Evolutionary conservation across 2,113 vertebrate species (phyloP), one percentile per base, ranked within the genome.

Genomic region (Progne subis): DNA sequence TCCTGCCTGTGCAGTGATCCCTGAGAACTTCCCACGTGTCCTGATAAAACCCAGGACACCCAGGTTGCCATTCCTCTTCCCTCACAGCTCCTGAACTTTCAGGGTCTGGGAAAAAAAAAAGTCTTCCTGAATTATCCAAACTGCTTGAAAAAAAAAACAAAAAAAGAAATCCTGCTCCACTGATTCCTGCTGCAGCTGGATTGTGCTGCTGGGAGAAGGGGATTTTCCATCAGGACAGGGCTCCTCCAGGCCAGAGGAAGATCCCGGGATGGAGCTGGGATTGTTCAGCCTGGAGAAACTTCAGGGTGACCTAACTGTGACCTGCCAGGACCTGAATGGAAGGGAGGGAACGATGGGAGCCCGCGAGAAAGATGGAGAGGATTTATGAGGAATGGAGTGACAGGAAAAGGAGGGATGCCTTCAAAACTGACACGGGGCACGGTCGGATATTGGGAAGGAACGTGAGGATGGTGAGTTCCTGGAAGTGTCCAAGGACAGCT

Each of bases 151-250:
- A 11, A 34, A n/a, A 10, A 11, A 47, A 47, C 7, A 14, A 43
- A 43, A 43, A 46, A 39, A 41, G 7, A 12, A 34, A 20, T 3
- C 17, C 32, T 9, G 72, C 31, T 18, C 37, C 2, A 0, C 6
- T 10, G 32, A 8, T 11, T 41, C 37, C 26, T 43, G 15, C 60
- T n/a, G 39, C 29, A 41, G 50, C 41, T 14, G 37, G 37, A 21
- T 9, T 41, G 79, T 31, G 61, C 49, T 75, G 34, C 61, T 31
- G 86, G 57, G 65, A 56, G 25, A 15, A 21, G n/a, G n/a, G n/a
- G 44, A 26, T 44, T 52, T 60, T 43, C 17, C 3, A 9, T 10
- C 82, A 70, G n/a, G 44, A 24, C 12, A 32, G 49, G 32, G 41
- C 29, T 50, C 16, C 18, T 28, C 19, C 8, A 20, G 24, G 18